Percentiles rank a stretch among this genome's conserved stretches.
Evolutionary conservation across 2,888 invertebrate genomes (phyloP).

Genomic region (Drosophila emarginata): DNA sequence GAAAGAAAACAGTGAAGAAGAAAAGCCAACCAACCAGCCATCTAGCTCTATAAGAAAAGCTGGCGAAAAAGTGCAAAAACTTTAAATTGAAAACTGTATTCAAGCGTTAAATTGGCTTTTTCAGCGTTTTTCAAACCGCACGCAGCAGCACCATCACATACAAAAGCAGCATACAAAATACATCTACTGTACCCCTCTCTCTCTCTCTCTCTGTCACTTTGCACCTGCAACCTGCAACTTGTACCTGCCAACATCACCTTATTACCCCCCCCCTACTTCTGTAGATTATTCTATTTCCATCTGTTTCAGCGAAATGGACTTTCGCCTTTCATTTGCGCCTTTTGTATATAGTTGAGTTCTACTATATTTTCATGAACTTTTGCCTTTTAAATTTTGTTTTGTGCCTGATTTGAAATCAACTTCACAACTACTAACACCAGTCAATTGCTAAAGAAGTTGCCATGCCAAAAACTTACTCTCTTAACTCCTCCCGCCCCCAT

Average conservation of each 20-base stretch:
- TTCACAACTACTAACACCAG: neutral
- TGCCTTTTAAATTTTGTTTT: neutral
- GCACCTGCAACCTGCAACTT: constrained; percentile 1
- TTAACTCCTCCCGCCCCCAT: neutral
- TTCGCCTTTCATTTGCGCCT: constrained; percentile 32
- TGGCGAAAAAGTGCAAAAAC: constrained; percentile 57
- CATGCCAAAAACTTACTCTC: constrained; percentile 3
- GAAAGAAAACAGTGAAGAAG: constrained; percentile 31
- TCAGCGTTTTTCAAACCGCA: constrained; percentile 47
- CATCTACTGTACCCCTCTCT: constrained; percentile 9
- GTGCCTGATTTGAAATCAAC: neutral
- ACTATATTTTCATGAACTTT: neutral
- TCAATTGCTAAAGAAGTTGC: neutral
- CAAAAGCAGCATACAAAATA: neutral
- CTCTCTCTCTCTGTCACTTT: neutral
- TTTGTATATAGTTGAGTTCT: neutral
- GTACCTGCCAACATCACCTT: neutral
- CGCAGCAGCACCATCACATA: neutral
- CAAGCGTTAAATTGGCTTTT: constrained; percentile 78
- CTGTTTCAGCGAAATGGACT: constrained; percentile 38
- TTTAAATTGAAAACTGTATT: constrained; percentile 78
- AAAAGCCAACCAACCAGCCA: neutral
- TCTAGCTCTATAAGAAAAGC: constrained; percentile 47
- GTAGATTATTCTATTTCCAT: constrained; percentile 24
- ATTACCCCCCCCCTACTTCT: neutral